A percentile compares a stretch with the other conserved stretches of the same genome.
Conservation (phyloP, 2,113 vertebrate species). For the Manacus vitellinus region DNA sequence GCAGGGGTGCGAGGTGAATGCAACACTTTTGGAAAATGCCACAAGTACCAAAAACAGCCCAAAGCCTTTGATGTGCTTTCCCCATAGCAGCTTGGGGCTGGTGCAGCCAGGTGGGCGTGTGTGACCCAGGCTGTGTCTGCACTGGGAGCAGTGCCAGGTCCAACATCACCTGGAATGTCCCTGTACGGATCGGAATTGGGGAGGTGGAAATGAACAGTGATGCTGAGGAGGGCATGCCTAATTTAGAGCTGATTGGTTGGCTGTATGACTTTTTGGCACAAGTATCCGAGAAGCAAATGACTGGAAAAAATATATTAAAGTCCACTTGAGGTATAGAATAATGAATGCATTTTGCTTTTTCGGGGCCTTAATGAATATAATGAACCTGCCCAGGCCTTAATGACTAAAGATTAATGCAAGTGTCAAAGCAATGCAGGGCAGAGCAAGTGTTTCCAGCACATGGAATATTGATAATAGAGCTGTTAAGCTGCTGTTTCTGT, state of each 20-base stretch:
- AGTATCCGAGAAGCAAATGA: neutral
- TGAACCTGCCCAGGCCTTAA: constrained; percentile 29
- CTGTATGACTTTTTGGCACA: constrained; percentile 9
- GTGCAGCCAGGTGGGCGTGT: neutral
- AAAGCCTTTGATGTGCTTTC: constrained; percentile 61
- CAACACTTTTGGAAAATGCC: neutral
- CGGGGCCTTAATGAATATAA: constrained; percentile 40
- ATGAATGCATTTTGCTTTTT: neutral
- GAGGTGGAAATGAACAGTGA: neutral
- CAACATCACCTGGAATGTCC: neutral
- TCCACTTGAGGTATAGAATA: neutral
- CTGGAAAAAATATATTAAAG: neutral
- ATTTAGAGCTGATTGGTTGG: neutral
- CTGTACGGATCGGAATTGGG: neutral
- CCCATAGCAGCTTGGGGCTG: neutral
- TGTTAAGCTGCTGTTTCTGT: neutral
- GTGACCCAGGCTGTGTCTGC: neutral
- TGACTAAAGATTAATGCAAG: neutral
- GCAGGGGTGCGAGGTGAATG: constrained; percentile 20
- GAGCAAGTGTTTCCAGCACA: neutral
- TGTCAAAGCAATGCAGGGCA: neutral
- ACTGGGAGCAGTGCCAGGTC: neutral
- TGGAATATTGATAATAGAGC: neutral
- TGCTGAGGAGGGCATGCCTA: neutral
- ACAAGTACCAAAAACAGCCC: constrained; percentile 58